Evolutionary conservation across 2,888 invertebrate species (phyloP).

Genomic region (Parasteatoda lunata): DNA sequence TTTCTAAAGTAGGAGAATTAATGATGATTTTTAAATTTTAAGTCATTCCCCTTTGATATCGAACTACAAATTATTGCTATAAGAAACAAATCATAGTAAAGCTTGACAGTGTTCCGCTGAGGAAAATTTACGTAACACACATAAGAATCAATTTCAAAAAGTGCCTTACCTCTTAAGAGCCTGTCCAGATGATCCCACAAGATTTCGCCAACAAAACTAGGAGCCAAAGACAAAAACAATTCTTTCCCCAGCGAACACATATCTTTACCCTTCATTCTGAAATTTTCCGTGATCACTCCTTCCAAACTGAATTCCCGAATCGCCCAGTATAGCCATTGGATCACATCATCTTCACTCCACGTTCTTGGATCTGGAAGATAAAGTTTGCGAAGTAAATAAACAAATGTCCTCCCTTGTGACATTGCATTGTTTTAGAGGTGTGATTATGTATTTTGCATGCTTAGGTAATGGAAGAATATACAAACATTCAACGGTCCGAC

Average conservation of each 20-base stretch:
- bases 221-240: constrained; percentile 91
- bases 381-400: constrained; percentile 7
- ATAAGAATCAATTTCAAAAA: background rate
- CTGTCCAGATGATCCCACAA: constrained; percentile 98
- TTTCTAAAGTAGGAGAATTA: no score
- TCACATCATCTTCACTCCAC: constrained; percentile 94
- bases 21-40: no score
- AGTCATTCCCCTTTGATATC: no score
- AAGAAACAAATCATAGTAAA: no score
- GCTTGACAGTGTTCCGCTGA: no score
- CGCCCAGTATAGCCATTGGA: constrained; percentile 96
- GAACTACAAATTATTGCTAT: no score
- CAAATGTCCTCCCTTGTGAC: no score
- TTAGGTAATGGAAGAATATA: background rate
- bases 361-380: constrained; percentile 87
- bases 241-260: constrained; percentile 96
- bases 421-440: background rate
- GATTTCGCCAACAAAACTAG: constrained; percentile 96
- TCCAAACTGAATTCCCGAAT: constrained; percentile 94
- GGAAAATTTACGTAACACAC: no score
- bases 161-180: constrained; percentile 90
- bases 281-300: constrained; percentile 84
- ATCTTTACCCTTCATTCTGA: constrained; percentile 92
- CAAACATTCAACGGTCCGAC: background rate
- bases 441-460: background rate